Base-by-base conservation (phyloP, 2,888 invertebrate genomes). In the Alcis repandata region DNA sequence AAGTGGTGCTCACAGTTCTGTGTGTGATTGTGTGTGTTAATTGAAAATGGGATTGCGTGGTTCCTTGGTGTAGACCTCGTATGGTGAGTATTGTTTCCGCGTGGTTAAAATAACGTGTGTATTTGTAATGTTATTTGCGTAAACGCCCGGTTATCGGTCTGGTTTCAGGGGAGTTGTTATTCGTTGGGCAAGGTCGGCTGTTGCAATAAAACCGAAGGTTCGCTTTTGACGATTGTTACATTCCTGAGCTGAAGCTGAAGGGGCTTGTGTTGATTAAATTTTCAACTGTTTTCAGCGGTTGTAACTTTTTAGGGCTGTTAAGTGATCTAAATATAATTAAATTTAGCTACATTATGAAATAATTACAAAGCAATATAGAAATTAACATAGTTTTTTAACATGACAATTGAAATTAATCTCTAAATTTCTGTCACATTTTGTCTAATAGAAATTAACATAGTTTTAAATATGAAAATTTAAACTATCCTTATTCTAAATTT, bases 11-110 rank as follows among this genome's bases (percentile, higher is more conserved):
- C n/a, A n/a, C n/a, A n/a, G n/a, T n/a, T n/a, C 51, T 54, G 46
- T 58, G 63, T 57, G 67, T 65, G 69, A 33, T 65, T 70, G 57
- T 59, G 38, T 63, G 70, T 61, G 68, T 56, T 63, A 63, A 57
- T 63, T 70, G 66, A 66, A 43, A 63, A 71, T 70, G 69, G 72
- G 70, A 72, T 72, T 72, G 72, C 68, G 45, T 63, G 68, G 65
- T 66, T 53, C 62, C 67, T 63, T 59, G 17, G 27, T 65, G 27
- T 46, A 56, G 64, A 62, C 59, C 67, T 65, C 68, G 49, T 63
- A 58, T 70, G 72, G 74, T 74, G 38, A 74, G 74, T 71, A 9
- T 57, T 49, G n/a, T 17, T 15, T 17, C 4, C 6, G 11, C 13
- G 13, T 45, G n/a, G 32, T 43, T 33, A 10, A 40, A 48, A 1